phyloP scores from a whole-genome alignment of 64 coral and sea anemone species.

The Exaiptasia diaphana region DNA sequence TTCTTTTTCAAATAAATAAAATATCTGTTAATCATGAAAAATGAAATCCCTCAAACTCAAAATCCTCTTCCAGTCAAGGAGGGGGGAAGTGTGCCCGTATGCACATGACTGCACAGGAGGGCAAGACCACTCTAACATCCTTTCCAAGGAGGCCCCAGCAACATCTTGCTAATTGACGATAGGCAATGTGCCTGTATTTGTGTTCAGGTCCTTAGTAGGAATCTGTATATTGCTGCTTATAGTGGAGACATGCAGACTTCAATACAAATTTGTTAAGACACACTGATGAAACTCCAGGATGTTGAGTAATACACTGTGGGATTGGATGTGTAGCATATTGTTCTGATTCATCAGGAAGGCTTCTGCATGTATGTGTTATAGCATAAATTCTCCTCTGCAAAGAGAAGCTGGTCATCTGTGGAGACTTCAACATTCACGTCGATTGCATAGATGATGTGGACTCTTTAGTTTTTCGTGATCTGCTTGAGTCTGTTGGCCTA shows the following conservation, averaged over 20 bases:
- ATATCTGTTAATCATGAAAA: neutral
- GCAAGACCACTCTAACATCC: no score
- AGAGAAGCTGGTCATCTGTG: no score
- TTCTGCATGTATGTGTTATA: neutral
- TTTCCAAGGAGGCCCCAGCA: slow-evolving; percentile 18
- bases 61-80: neutral
- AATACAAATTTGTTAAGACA: slow-evolving; percentile 21
- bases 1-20: neutral
- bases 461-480: no score
- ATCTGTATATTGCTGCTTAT: slow-evolving; percentile 22
- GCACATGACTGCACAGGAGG: slow-evolving; percentile 17
- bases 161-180: no score
- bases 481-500: no score
- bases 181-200: slow-evolving; percentile 9
- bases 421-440: no score
- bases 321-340: neutral
- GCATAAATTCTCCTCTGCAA: no score
- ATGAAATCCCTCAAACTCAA: slow-evolving; percentile 26
- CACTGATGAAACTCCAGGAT: slow-evolving; percentile 8
- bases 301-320: slow-evolving; percentile 6
- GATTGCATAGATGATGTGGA: no score
- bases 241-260: slow-evolving; percentile 8
- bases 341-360: neutral
- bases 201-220: slow-evolving; percentile 18
- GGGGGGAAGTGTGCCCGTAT: neutral